Base-by-base conservation (phyloP, 2,888 invertebrate genomes). In the Chrysotoxum bicinctum region DNA sequence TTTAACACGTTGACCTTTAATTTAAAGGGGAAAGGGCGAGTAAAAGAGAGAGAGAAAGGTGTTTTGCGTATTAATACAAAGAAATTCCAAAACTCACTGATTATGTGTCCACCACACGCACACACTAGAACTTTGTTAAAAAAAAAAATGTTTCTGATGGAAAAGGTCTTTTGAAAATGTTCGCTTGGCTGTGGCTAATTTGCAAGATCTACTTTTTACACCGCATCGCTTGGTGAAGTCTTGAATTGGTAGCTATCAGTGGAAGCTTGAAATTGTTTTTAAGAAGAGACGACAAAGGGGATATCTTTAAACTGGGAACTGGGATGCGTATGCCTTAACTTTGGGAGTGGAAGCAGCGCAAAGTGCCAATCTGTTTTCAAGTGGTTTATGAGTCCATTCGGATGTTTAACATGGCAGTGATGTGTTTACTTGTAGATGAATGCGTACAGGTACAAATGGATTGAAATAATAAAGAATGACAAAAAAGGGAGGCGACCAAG, bases 281-380 rank as follows among this genome's bases (percentile, higher is more conserved):
- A 16, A 26, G 14, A 45, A 32, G 14, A 45, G 21, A 43, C 62
- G 1, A 37, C n/a, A 19, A 10, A 58, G 19, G 6, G 21, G n/a
- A 37, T 21, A 21, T 3, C 19, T 32, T 56, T 43, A 16, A 26
- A 21, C 35, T 32, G 10, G 3, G 26, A 26, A 26, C 7, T 50
- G 58, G 32, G 32, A 14, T 62, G 74, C 10, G 14, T 23, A 26
- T 21, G 3, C 6, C 10, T 40, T 0, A 40, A 23, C 37, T 64
- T 62, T 78, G 78, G 84, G 70, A 76, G 82, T 86, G 79, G 73
- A 80, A 74, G 74, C 69, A 64, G 72, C 83, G 75, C 81, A 87
- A 87, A 87, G 87, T 87, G 88, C 87, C 87, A 88, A 88, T 87
- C 87, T 87, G 87, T 79, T 87, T 82, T 81, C 76, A 87, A 87